Evolutionary conservation across 1,140 invertebrate genomes (phyloP), one percentile per base, ranked within the genome.

Genomic region (Acromyrmex charruanus): DNA sequence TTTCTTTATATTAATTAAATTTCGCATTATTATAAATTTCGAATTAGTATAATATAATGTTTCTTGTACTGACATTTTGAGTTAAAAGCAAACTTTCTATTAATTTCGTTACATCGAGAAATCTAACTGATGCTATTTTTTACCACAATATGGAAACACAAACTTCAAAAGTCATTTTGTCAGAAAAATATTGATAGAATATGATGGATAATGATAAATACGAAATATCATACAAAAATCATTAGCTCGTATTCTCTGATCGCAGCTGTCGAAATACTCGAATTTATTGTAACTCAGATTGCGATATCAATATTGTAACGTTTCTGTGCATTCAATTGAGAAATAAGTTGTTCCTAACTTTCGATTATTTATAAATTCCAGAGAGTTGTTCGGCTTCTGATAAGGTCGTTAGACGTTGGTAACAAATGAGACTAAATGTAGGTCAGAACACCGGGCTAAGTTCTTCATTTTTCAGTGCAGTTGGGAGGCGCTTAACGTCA

Each of bases 341-440:
- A 75, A 84, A 84, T 74, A 75, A 84, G n/a, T 82, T 72, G n/a
- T 18, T 82, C 25, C 25, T 75, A 61, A 75, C 39, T 84, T 75
- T 74, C 69, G 55, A 82, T 82, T 82, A 75, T 84, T 44, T 55
- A 16, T n/a, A 75, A 74, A 84, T 74, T 75, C 69, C 51, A 49
- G 69, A 35, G 44, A 35, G 25, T 75, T 75, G 55, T 75, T 61
- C 69, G 25, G 39, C 39, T 74, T 82, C 53, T 55, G 55, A 63
- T 53, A 44, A 44, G 7, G 44, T 74, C 80, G 55, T 84, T 84
- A 84, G 69, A 84, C 39, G 69, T 63, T 49, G 55, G 39, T 75
- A 84, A 84, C 69, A 84, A 84, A 84, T 84, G 69, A 84, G 80
- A 61, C 69, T 61, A 35, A 84, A 84, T 84, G 55, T 84, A 84